Base-by-base conservation (phyloP, 2,888 invertebrate genomes). In the Teleogryllus oceanicus region DNA sequence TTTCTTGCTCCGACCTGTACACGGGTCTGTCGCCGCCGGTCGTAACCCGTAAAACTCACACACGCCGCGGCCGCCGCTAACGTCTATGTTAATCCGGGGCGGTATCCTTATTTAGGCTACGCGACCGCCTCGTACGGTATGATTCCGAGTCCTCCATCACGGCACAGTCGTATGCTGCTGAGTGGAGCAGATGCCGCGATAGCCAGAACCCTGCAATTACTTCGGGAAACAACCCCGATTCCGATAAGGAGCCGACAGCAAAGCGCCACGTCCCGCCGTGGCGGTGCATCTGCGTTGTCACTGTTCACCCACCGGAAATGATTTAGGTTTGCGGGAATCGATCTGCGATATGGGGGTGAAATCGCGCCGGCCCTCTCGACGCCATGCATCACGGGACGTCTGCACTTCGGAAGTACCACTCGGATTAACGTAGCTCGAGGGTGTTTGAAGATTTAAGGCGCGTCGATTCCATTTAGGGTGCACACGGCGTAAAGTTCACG, bases 31-130 rank as follows among this genome's bases (percentile, higher is more conserved):
- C 62, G 16, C n/a, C 62, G 62, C 62, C 13, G 62, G 13, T 18
- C 62, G n/a, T 37, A 62, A n/a, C 13, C 62, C 62, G 62, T 62
- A 62, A 62, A 62, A 62, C 62, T 62, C n/a, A n/a, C 62, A n/a
- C 62, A 62, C 62, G n/a, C 62, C 13, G 16, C 13, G 4, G 62
- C 16, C 62, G 16, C 62, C 16, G 62, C 62, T 62, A 62, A 62
- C 62, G 62, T 62, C 62, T 62, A 62, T 62, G 62, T 62, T 62
- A 62, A 62, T 62, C 62, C 62, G 62, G n/a, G 16, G 62, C 62
- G n/a, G 62, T n/a, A n/a, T 13, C 62, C 62, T 62, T 62, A 62
- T n/a, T 62, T 62, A 62, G 62, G 62, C 62, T 18, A 62, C 62
- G 62, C 62, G 62, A 8, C 16, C 13, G 62, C 62, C 62, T 62